A percentile compares a stretch with the other conserved stretches of the same genome.
Conservation (phyloP, 2,888 invertebrate genomes). For the Acleris cristana region DNA sequence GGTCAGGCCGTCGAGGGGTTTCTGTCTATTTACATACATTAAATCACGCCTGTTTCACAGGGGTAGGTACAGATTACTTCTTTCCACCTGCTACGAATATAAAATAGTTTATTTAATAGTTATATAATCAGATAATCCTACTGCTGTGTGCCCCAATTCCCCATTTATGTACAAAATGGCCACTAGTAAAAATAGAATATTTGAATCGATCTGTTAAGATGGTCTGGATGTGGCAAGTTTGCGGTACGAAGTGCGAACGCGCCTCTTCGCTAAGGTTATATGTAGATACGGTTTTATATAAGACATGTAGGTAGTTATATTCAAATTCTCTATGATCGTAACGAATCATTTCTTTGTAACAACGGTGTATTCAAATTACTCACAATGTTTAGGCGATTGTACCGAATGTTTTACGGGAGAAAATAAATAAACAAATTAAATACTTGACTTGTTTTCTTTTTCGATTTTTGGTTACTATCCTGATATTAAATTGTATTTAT, state of each 20-base stretch:
- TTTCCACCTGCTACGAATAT: too few species aligned
- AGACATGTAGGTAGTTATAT: conserved; percentile 77
- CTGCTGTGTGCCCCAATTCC: too few species aligned
- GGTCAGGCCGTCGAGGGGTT: too few species aligned
- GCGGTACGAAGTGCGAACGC: conserved; percentile 43
- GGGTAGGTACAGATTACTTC: too few species aligned
- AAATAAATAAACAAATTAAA: conserved; percentile 65
- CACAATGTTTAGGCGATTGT: conserved; percentile 68
- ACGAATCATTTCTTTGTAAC: conserved; percentile 60
- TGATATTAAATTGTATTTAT: too few species aligned
- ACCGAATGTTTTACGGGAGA: conserved; percentile 69
- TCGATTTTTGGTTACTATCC: conserved; percentile 8
- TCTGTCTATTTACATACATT: too few species aligned
- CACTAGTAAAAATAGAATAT: background rate
- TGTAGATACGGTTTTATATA: conserved; percentile 81
- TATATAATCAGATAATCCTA: too few species aligned
- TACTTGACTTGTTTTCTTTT: conserved; percentile 47
- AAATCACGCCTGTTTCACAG: too few species aligned
- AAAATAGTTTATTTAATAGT: too few species aligned
- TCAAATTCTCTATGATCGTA: conserved; percentile 71
- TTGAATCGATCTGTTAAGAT: background rate
- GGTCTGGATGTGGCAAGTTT: background rate
- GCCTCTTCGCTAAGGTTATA: conserved; percentile 52
- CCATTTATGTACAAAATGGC: too few species aligned
- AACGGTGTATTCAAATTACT: conserved; percentile 69